Conservation (phyloP, 2,113 vertebrate genomes). For the Cranoglanis bouderius region DNA sequence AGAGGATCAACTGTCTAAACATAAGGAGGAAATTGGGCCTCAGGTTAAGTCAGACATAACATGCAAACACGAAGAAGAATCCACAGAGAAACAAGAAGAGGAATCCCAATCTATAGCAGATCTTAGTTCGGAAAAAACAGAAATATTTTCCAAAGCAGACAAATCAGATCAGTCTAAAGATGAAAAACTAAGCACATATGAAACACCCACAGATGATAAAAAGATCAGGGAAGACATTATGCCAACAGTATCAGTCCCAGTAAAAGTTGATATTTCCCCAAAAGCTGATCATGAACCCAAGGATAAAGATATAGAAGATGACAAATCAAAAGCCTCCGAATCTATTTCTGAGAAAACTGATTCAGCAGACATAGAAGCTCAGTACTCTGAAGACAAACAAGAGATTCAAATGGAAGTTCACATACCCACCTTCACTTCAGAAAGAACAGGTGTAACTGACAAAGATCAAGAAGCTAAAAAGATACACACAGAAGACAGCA, state of each 20-base stretch:
- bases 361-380: slow-evolving; percentile 15
- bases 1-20: slow-evolving; percentile 10
- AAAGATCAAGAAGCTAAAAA: slow-evolving; percentile 36
- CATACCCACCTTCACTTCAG: slow-evolving; percentile 1
- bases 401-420: slow-evolving; percentile 14
- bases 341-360: slow-evolving; percentile 23
- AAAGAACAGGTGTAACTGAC: not conserved
- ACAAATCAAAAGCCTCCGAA: slow-evolving; percentile 9
- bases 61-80: slow-evolving; percentile 28
- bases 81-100: slow-evolving; percentile 3
- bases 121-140: slow-evolving; percentile 27
- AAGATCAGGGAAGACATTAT: slow-evolving; percentile 24
- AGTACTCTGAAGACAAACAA: slow-evolving; percentile 44
- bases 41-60: slow-evolving; percentile 20
- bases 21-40: not conserved
- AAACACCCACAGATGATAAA: slow-evolving; percentile 23
- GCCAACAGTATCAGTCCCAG: slow-evolving; percentile 3
- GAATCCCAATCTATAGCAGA: not conserved
- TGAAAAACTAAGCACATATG: slow-evolving; percentile 28
- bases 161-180: slow-evolving; percentile 31
- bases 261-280: slow-evolving; percentile 6
- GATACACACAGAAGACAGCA: slow-evolving; percentile 7
- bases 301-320: slow-evolving; percentile 28
- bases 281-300: slow-evolving; percentile 16
- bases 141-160: slow-evolving; percentile 22